Evolutionary conservation across 2,797 vertebrate species (phyloP).

Genomic region (Sebastes flavidus): DNA sequence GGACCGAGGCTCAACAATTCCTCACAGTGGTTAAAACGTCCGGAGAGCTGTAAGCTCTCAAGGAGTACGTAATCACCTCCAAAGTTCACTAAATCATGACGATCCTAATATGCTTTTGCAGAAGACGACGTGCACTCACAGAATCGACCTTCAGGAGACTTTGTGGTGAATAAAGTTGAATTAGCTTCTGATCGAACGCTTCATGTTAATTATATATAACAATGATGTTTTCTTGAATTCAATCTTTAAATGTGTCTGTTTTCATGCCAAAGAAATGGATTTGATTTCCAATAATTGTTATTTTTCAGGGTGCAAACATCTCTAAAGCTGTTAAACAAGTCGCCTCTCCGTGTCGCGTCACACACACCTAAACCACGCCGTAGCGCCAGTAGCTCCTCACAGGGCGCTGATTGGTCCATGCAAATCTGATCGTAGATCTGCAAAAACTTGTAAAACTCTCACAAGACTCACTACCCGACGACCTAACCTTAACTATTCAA

Average conservation of each 20-base stretch:
- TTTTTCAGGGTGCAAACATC: neutral
- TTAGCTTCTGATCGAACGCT: neutral
- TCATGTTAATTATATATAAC: neutral
- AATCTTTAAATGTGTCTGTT: neutral
- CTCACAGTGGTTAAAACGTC: slow-evolving; percentile 40
- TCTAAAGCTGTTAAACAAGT: neutral
- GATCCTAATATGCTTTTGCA: neutral
- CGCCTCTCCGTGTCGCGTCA: too few species aligned
- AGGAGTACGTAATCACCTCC: slow-evolving; percentile 33
- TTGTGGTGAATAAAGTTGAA: neutral
- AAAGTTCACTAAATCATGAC: slow-evolving; percentile 33
- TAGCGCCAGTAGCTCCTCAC: too few species aligned
- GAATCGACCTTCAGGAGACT: neutral
- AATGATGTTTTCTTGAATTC: neutral
- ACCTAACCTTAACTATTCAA: too few species aligned
- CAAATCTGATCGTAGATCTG: too few species aligned
- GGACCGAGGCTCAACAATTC: slow-evolving; percentile 1
- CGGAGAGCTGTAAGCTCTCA: slow-evolving; percentile 38
- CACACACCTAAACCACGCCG: too few species aligned
- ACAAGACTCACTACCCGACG: too few species aligned
- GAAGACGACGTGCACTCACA: neutral
- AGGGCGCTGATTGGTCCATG: fast-evolving
- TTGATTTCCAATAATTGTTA: neutral
- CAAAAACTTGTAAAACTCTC: too few species aligned
- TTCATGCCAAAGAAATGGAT: neutral